Base-by-base conservation (phyloP, 2,797 vertebrate species). In the Falco cherrug region DNA sequence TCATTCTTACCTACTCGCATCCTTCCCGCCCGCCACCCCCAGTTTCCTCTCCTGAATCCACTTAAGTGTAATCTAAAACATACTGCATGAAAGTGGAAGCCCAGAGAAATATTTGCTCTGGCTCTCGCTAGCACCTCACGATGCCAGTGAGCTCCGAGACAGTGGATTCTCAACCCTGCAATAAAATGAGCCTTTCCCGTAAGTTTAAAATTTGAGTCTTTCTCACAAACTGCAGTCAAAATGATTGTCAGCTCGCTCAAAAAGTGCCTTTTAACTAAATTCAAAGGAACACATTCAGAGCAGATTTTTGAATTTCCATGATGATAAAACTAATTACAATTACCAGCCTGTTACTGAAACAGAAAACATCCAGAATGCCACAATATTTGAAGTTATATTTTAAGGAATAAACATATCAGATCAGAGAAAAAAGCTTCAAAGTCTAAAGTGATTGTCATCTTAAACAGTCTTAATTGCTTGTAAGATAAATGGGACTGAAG, bases 21-120 rank as follows among this genome's bases (percentile, higher is more conserved):
- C 89, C 86, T 96, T 84, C 89, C 81, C 67, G 39, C 76, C 54
- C 16, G 4, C 86, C 85, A 67, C 85, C 89, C 79, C 81, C 85
- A 89, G 94, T 86, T 97, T 97, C 97, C 87, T 97, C 79, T 95
- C 83, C 54, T 89, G 95, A 97, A 92, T 94, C 71, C 93, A 93
- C 94, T 94, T 91, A 79, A 77, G 75, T 84, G 73, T 94, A 95
- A 94, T 94, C 87, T 94, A 94, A 97, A 97, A 96, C 90, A 94
- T 48, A 84, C 93, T 89, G 71, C 74, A 51, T 56, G 90, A 57
- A 91, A 95, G 71, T 87, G 25, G 54, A 91, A 96, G 73, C 85
- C 87, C 89, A 94, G 92, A 95, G 96, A 97, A 98, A 97, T 94
- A 95, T 84, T 95, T 91, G 31, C 73, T 89, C 93, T 92, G 89